phyloP scores from a whole-genome alignment of 2,113 vertebrate species.

The Plestiodon gilberti region DNA sequence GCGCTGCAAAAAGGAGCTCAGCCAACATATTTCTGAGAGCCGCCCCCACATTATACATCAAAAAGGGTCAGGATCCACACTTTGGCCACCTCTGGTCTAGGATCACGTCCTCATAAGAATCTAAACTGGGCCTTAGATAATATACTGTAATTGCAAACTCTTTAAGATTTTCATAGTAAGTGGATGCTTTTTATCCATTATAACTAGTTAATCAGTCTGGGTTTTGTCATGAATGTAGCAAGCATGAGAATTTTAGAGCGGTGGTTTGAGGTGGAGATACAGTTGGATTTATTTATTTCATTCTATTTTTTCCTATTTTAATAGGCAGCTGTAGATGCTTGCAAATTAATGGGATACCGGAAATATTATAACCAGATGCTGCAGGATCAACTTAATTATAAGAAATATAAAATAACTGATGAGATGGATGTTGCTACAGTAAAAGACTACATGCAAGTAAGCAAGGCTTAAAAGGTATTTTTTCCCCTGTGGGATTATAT shows the following conservation, averaged over 20 bases:
- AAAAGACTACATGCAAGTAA: constrained; percentile 76
- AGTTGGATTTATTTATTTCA: neutral
- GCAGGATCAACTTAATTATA: constrained; percentile 54
- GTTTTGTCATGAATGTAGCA: neutral
- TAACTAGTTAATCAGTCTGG: neutral
- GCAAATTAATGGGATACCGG: constrained; percentile 66
- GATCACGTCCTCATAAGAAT: neutral
- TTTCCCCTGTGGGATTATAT: neutral
- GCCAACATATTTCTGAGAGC: too few species aligned
- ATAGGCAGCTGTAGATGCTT: constrained; percentile 70
- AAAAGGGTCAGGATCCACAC: too few species aligned
- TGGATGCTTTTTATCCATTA: neutral
- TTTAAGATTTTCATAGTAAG: neutral
- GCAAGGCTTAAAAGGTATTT: constrained; percentile 24
- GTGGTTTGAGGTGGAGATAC: neutral
- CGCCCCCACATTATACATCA: too few species aligned
- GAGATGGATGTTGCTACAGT: constrained; percentile 66
- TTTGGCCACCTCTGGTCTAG: too few species aligned
- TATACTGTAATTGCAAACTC: neutral
- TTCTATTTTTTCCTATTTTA: constrained; percentile 48
- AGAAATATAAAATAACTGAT: constrained; percentile 60
- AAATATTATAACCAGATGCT: constrained; percentile 65
- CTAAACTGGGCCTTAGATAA: neutral
- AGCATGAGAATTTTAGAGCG: neutral
- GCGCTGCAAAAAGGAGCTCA: too few species aligned